Evolutionary conservation across 2,888 invertebrate genomes (phyloP).

Genomic region (Baronia brevicornis): DNA sequence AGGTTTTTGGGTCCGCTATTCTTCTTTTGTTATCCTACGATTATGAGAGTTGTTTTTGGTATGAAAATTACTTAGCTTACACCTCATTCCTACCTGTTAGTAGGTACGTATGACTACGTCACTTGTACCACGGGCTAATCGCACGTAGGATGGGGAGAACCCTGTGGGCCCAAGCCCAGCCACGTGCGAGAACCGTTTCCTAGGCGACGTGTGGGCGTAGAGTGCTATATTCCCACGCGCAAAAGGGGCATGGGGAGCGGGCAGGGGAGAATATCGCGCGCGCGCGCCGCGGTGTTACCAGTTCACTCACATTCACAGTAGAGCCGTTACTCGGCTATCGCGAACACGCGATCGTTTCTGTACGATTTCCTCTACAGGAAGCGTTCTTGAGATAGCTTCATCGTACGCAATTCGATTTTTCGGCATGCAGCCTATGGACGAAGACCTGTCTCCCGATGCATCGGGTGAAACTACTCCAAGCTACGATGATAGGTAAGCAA

Average conservation of each 20-base stretch:
- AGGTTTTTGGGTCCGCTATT: too few relatives aligned
- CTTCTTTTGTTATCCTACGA: too few relatives aligned
- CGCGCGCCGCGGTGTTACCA: slow-evolving; percentile 14
- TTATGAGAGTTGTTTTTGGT: too few relatives aligned
- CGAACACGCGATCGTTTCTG: slow-evolving; percentile 6
- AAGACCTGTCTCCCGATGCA: slow-evolving; percentile 51
- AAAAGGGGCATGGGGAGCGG: slow-evolving; percentile 35
- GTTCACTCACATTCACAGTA: slow-evolving; percentile 13
- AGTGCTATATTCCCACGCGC: slow-evolving; percentile 53
- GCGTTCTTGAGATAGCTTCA: too few relatives aligned
- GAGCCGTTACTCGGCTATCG: slow-evolving; percentile 14
- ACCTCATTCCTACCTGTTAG: too few relatives aligned
- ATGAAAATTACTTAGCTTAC: too few relatives aligned
- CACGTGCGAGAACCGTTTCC: slow-evolving; percentile 40
- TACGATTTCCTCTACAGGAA: too few relatives aligned
- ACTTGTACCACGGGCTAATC: too few relatives aligned
- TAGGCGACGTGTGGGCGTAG: slow-evolving; percentile 31
- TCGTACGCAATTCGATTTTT: slow-evolving; percentile 35
- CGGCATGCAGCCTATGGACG: slow-evolving; percentile 44
- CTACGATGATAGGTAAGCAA: slow-evolving; percentile 59
- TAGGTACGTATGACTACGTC: too few relatives aligned
- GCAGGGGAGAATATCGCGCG: slow-evolving; percentile 46
- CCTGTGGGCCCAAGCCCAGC: slow-evolving; percentile 38
- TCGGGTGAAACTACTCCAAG: slow-evolving; percentile 55
- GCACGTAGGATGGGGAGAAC: slow-evolving; percentile 1